A percentile compares a stretch with the other conserved stretches of the same genome.
Evolutionary conservation across 2,797 vertebrate species (phyloP).

Genomic region (Pipistrellus nathusii): DNA sequence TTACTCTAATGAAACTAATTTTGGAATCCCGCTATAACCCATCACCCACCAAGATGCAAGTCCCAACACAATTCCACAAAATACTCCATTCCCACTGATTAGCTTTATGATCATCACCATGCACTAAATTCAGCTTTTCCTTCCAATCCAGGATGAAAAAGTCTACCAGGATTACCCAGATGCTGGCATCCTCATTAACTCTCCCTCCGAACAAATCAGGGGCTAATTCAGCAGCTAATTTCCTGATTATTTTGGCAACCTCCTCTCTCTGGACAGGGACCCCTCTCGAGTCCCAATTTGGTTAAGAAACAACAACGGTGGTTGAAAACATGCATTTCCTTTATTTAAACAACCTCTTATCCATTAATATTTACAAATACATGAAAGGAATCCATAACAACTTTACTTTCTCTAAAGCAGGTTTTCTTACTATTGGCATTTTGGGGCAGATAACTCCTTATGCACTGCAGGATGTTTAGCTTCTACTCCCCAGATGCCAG

Average conservation of each 20-base stretch:
- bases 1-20: constrained; percentile 21
- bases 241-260: background rate
- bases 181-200: background rate
- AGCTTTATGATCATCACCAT: background rate
- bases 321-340: background rate
- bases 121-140: background rate
- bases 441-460: background rate
- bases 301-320: background rate
- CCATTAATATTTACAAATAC: constrained; percentile 4
- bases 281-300: constrained; percentile 6
- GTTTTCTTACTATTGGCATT: background rate
- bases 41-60: background rate
- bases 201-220: background rate
- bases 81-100: background rate
- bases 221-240: background rate
- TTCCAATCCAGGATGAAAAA: background rate
- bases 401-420: constrained; percentile 10
- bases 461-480: background rate
- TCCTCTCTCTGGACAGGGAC: background rate
- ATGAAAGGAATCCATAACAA: background rate
- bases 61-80: constrained; percentile 14
- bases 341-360: constrained; percentile 48
- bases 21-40: background rate
- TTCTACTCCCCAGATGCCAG: background rate
- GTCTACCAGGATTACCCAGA: background rate